These are phyloP conservation scores for Phrixothrix hirtus DNA, from an alignment of 2,888 invertebrate species.

Conservation along the genomic window DNA sequence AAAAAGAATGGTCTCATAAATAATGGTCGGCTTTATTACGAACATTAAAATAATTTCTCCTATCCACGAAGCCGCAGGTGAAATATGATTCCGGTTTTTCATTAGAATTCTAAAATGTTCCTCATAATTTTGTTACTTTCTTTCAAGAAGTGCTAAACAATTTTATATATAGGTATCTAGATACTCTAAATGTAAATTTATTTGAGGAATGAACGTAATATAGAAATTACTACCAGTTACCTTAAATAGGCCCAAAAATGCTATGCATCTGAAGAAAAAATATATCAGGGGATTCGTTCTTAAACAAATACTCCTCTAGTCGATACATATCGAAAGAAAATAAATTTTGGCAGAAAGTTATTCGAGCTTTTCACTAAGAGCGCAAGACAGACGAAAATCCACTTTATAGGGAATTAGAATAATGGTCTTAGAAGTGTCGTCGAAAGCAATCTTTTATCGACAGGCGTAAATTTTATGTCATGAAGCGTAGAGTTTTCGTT, in stretches of 20 bases:
- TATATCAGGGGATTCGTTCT: too few species aligned
- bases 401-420: slow-evolving; percentile 29
- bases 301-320: slow-evolving; percentile 16
- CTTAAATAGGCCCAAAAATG: too few species aligned
- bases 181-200: too few species aligned
- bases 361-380: slow-evolving; percentile 22
- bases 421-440: slow-evolving; percentile 34
- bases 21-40: slow-evolving; percentile 49
- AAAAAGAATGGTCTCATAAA: slow-evolving; percentile 46
- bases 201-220: too few species aligned
- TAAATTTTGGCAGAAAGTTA: slow-evolving; percentile 18
- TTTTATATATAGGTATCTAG: too few species aligned
- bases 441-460: slow-evolving; percentile 35
- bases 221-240: too few species aligned
- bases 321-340: slow-evolving; percentile 25
- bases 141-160: too few species aligned
- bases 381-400: slow-evolving; percentile 29
- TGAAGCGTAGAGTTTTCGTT: slow-evolving; percentile 19
- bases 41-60: slow-evolving; percentile 52
- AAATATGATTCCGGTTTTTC: slow-evolving; percentile 51
- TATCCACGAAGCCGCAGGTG: slow-evolving; percentile 49
- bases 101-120: slow-evolving; percentile 50
- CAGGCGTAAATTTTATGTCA: slow-evolving; percentile 30
- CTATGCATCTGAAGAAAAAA: too few species aligned
- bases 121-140: slow-evolving; percentile 41